These are phyloP conservation scores for Pomatorhinus ruficollis DNA, from an alignment of 2,113 vertebrate species.

Conservation along the genomic window DNA sequence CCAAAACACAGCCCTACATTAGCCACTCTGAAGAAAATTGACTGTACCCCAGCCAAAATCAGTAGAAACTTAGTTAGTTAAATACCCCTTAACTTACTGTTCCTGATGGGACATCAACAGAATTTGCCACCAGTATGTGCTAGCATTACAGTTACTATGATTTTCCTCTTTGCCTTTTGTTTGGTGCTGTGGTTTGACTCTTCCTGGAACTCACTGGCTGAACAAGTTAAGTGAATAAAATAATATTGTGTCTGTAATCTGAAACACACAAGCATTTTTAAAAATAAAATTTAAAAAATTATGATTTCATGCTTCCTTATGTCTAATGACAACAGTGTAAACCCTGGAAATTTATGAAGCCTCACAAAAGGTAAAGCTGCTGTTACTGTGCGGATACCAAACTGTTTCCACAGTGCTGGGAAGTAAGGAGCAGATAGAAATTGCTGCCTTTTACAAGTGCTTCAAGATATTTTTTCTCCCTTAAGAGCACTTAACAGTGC, in stretches of 20 bases:
- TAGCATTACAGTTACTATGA: not conserved
- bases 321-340: not conserved
- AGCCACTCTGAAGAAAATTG: not conserved
- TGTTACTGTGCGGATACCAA: not conserved
- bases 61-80: not conserved
- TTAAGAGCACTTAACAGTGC: not conserved
- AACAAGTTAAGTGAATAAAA: not conserved
- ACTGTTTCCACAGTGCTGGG: not conserved
- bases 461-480: not conserved
- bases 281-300: not conserved
- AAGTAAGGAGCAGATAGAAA: not conserved
- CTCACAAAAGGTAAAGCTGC: not conserved
- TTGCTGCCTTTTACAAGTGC: not conserved
- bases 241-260: not conserved
- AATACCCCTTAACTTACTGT: not conserved
- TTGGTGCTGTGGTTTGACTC: not conserved
- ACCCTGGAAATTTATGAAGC: not conserved
- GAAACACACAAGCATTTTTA: not conserved
- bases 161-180: not conserved
- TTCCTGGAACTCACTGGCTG: not conserved
- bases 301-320: accelerated
- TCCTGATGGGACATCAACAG: not conserved
- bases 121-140: not conserved
- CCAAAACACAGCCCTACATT: not conserved
- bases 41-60: not conserved